Percentiles rank a stretch among this genome's conserved stretches.
These are phyloP conservation scores for Phaonia tiefii DNA, from an alignment of 2,888 invertebrate species.

Conservation along the genomic window DNA sequence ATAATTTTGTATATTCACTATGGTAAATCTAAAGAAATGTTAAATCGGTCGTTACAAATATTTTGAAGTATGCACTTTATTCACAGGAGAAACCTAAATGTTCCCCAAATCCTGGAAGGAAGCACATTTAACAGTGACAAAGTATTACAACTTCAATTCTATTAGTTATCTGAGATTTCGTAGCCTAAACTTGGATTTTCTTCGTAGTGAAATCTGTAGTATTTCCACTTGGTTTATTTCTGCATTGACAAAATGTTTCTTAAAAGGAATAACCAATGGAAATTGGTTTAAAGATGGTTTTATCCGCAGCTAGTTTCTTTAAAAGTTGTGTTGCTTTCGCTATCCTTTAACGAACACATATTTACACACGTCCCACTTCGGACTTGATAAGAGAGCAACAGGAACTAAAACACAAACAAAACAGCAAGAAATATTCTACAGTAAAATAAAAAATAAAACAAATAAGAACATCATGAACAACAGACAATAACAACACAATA, in stretches of 20 bases:
- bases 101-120: slow-evolving; percentile 10
- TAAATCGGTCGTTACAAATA: too few species aligned
- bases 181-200: not conserved
- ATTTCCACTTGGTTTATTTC: not conserved
- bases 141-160: slow-evolving; percentile 18
- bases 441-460: slow-evolving; percentile 39
- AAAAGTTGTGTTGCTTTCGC: slow-evolving; percentile 36
- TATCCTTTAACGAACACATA: slow-evolving; percentile 1
- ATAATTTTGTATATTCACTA: too few species aligned
- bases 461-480: slow-evolving; percentile 51
- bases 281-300: slow-evolving; percentile 56
- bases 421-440: slow-evolving; percentile 42
- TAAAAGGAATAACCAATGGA: slow-evolving; percentile 40
- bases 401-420: slow-evolving; percentile 28
- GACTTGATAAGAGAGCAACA: slow-evolving; percentile 16
- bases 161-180: not conserved
- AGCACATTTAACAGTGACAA: slow-evolving; percentile 30
- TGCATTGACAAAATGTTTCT: not conserved
- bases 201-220: not conserved
- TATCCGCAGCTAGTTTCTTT: slow-evolving; percentile 20
- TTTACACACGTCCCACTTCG: slow-evolving; percentile 34
- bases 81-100: not conserved
- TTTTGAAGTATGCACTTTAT: too few species aligned
- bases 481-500: slow-evolving; percentile 43
- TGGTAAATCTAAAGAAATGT: too few species aligned